Percentiles rank a stretch among this genome's conserved stretches.
phyloP scores from a whole-genome alignment of 2,797 vertebrate genomes.

The Bovichtus diacanthus region DNA sequence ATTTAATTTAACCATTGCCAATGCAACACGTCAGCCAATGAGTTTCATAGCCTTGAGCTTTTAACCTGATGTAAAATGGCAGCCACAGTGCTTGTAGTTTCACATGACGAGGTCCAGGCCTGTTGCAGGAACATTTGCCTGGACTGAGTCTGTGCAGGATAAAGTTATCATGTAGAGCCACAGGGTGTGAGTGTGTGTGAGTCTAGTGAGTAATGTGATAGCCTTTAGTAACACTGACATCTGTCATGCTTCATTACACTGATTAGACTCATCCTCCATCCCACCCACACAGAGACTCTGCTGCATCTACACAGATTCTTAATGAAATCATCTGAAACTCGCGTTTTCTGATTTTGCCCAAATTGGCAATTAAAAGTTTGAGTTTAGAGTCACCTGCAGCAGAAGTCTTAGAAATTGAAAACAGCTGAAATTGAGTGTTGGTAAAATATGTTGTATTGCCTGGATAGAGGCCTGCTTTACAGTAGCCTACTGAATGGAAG shows the following conservation, averaged over 20 bases:
- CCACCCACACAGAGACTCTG: not conserved
- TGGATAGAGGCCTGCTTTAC: not conserved
- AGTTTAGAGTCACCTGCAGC: too few relatives aligned
- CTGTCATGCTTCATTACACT: constrained; percentile 31
- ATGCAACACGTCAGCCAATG: not conserved
- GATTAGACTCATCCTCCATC: constrained; percentile 30
- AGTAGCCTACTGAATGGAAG: too few relatives aligned
- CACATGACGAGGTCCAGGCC: constrained; percentile 23
- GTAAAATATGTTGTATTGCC: not conserved
- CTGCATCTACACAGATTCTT: not conserved
- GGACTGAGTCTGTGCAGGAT: not conserved
- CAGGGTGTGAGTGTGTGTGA: not conserved
- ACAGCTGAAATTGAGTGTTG: not conserved
- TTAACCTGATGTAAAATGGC: constrained; percentile 12
- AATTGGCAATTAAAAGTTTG: too few relatives aligned
- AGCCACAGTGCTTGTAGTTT: constrained; percentile 11
- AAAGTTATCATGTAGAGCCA: constrained; percentile 12
- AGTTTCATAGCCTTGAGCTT: constrained; percentile 12
- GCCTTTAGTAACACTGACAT: constrained; percentile 38
- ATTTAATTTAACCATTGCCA: constrained; percentile 14
- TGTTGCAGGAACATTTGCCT: constrained; percentile 6
- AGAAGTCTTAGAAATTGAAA: not conserved
- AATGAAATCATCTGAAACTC: constrained; percentile 8
- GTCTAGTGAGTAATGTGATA: constrained; percentile 31
- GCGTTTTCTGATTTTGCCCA: not conserved